phyloP scores from a whole-genome alignment of 2,113 vertebrate species.

The Parotia lawesii region DNA sequence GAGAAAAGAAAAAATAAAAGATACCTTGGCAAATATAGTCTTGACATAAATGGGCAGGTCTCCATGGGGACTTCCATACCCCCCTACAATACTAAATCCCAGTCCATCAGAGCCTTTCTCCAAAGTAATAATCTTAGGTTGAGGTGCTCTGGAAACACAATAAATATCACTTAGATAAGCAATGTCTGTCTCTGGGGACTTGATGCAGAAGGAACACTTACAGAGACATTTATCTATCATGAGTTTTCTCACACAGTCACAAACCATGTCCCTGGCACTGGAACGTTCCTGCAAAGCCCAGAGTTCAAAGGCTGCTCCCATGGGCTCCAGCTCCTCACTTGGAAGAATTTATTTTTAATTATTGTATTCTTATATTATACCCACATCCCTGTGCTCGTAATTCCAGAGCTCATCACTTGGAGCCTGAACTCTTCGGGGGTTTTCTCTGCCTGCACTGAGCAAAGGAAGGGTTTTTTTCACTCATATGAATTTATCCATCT shows the following conservation, averaged over 20 bases:
- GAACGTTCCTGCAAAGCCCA: not conserved
- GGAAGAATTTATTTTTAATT: not conserved
- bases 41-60: conserved; percentile 98
- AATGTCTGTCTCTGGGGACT: conserved; percentile 19
- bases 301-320: not conserved
- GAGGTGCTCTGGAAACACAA: conserved; percentile 82
- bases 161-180: conserved; percentile 63
- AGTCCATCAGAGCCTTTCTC: conserved; percentile 94
- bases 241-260: not conserved
- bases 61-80: conserved; percentile 92
- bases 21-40: conserved; percentile 96
- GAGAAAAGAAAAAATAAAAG: conserved; percentile 28
- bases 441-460: not conserved
- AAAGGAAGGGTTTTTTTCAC: not conserved
- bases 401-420: not conserved
- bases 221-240: not conserved
- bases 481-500: not conserved
- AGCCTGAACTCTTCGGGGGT: not conserved
- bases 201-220: conserved; percentile 49
- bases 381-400: accelerated
- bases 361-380: not conserved
- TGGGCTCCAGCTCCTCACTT: not conserved
- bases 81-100: conserved; percentile 96
- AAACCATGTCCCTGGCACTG: not conserved
- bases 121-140: conserved; percentile 85